Base-by-base conservation (phyloP, 2,797 vertebrate genomes). In the Gallinago nigripennis region DNA sequence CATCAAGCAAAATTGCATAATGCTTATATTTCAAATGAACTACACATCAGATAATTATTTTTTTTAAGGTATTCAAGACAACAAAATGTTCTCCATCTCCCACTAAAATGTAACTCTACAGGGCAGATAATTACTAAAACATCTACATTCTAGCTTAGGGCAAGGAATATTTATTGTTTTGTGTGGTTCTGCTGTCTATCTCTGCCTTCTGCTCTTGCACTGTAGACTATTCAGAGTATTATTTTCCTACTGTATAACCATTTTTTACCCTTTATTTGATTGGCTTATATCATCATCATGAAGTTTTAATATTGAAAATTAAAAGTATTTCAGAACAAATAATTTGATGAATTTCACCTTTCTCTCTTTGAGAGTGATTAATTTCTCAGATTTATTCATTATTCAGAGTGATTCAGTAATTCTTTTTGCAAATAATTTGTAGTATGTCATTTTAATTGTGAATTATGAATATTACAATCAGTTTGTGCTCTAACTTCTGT, bases 351-450 rank as follows among this genome's bases (percentile, higher is more conserved):
- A 78, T 91, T 94, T 69, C 2, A 51, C n/a, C 18, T 76, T 92
- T 69, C 28, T 90, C 7, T 69, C 28, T 90, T 6, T 83, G 50
- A 91, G 50, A 86, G 61, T 68, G 82, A 88, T 48, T 90, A 0
- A 81, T 83, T 95, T 92, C 80, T 90, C 39, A 88, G 89, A 94
- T 94, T 37, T 96, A 95, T 96, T 92, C 95, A 96, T 94, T 96
- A 94, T 96, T 96, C 94, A 88, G 72, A 78, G 16, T 68, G 65
- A 94, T 88, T 94, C 85, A 84, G 63, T 86, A 94, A 83, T 88
- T 94, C 37, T 28, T 94, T 92, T 31, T 86, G 80, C 66, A 96
- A 96, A 91, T 92, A 94, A 68, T 56, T 88, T 58, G 66, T 56
- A 58, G 28, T 84, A 39, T 91, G 43, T 86, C 11, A 79, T 94